Evolutionary conservation across 2,888 invertebrate species (phyloP), one percentile per base, ranked within the genome.

Genomic region (Ectobius pallidus): DNA sequence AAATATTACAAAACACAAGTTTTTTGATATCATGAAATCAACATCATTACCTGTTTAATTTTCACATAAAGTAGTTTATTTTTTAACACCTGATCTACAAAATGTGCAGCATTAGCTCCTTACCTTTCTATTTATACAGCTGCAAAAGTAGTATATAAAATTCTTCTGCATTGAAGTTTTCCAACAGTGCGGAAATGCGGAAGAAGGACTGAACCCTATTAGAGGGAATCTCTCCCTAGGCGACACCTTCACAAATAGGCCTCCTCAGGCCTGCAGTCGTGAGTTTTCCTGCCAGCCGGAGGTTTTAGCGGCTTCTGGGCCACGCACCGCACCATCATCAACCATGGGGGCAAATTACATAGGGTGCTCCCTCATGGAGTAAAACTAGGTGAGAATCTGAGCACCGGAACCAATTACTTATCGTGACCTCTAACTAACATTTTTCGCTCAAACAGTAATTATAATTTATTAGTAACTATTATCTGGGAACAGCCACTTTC

Each of bases 161-260:
- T 25, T 2, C 16, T 25, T 52, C 52, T 11, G 52, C 52, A 25
- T 52, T 22, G 4, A 0, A 14, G 52, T 25, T 20, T 52, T 52
- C 9, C 52, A 25, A 18, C 52, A 52, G 25, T 25, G 25, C 14
- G 25, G 9, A 14, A 6, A 20, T 25, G 3, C 22, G 11, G 14
- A 52, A 39, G 25, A 63, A 42, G 16, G 20, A 63, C 34, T 63
- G 63, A 63, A 63, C 42, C 42, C 63, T 16, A 25, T 63, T 39
- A 34, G 63, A 63, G 42, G 32, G 1, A 25, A 42, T 39, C 25
- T 63, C 14, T 63, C 63, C 63, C 63, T 42, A 16, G 63, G 63
- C 42, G 63, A 63, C 42, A 63, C 25, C 62, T 63, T 42, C 63
- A 34, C 63, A 63, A 63, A 63, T 63, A 42, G 14, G 42, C 25